phyloP scores from a whole-genome alignment of 2,113 vertebrate species.

The Anarrhichthys ocellatus region DNA sequence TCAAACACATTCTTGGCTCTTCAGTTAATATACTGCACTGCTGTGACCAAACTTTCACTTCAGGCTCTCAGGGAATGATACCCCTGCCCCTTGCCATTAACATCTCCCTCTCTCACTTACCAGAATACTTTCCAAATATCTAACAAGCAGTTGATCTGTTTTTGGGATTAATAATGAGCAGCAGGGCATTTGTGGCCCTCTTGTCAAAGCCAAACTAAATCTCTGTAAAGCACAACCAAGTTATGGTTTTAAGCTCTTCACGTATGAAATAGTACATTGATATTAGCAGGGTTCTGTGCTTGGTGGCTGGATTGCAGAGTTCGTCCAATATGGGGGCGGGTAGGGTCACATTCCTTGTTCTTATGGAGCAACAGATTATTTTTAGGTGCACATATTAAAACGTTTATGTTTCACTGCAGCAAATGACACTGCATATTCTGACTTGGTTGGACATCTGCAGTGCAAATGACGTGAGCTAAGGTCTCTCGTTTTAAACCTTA shows the following conservation, averaged over 20 bases:
- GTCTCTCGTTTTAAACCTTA: constrained; percentile 45
- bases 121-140: constrained; percentile 70
- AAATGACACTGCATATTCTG: constrained; percentile 43
- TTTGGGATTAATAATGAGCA: constrained; percentile 70
- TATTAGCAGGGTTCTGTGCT: constrained; percentile 49
- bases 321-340: constrained; percentile 23
- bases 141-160: constrained; percentile 72
- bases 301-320: constrained; percentile 26
- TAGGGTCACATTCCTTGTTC: constrained; percentile 60
- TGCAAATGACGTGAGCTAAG: constrained; percentile 36
- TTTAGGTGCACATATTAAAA: constrained; percentile 68
- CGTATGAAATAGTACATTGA: constrained; percentile 44
- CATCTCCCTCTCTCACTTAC: constrained; percentile 55
- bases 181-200: constrained; percentile 54
- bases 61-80: constrained; percentile 54
- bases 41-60: constrained; percentile 66
- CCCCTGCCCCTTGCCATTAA: constrained; percentile 52
- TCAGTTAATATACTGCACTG: constrained; percentile 58
- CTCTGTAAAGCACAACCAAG: constrained; percentile 43
- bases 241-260: constrained; percentile 51
- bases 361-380: constrained; percentile 68
- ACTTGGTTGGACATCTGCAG: constrained; percentile 43
- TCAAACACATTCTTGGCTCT: constrained; percentile 68
- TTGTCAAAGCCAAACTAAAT: constrained; percentile 64
- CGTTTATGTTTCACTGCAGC: constrained; percentile 59